Evolutionary conservation across 2,113 vertebrate genomes (phyloP).

Genomic region (Noturus placidus): DNA sequence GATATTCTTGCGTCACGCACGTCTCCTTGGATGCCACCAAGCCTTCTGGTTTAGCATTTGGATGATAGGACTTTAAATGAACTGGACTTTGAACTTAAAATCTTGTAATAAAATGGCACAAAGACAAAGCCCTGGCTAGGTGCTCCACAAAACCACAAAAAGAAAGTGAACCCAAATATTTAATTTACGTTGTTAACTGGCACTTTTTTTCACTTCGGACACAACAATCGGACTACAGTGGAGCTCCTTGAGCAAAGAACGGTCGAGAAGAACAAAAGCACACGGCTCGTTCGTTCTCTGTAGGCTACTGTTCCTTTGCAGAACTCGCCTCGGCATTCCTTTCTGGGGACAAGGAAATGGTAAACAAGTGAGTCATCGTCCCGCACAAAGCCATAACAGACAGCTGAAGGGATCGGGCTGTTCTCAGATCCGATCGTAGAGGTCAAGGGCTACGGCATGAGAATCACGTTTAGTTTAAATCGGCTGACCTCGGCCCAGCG

Average conservation of each 20-base stretch:
- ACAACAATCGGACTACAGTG: not conserved
- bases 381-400: slow-evolving; percentile 38
- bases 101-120: not conserved
- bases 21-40: not conserved
- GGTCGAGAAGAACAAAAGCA: not conserved
- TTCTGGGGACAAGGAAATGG: slow-evolving; percentile 38
- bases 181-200: not conserved
- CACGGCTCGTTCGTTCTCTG: not conserved
- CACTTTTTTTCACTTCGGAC: not conserved
- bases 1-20: not conserved
- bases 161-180: not conserved
- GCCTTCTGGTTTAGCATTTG: slow-evolving; percentile 2
- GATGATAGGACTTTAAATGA: not conserved
- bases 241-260: not conserved
- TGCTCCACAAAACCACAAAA: not conserved
- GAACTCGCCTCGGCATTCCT: slow-evolving; percentile 38
- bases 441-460: not conserved
- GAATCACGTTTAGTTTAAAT: not conserved
- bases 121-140: not conserved
- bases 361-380: slow-evolving; percentile 42
- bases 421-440: slow-evolving; percentile 11
- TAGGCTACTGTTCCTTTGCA: slow-evolving; percentile 33
- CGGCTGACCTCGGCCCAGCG: not conserved
- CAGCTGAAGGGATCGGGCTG: slow-evolving; percentile 27
- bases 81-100: slow-evolving; percentile 8